phyloP scores from a whole-genome alignment of 2,888 invertebrate species.

The Drosophila acutilabella region DNA sequence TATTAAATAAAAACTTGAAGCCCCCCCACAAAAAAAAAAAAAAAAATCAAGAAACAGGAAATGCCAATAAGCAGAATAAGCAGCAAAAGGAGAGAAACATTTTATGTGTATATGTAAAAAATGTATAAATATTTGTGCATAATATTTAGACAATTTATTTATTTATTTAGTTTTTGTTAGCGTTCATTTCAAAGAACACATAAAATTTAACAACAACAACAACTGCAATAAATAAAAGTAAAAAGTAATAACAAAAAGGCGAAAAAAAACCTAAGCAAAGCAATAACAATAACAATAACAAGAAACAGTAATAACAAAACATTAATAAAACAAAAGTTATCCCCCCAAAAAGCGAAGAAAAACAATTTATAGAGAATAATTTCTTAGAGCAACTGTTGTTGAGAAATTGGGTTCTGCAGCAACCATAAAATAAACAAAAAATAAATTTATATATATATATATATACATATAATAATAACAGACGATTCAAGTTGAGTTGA shows the following conservation, averaged over 20 bases:
- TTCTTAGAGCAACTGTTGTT: slow-evolving; percentile 33
- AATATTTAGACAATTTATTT: slow-evolving; percentile 47
- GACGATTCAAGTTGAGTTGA: slow-evolving; percentile 32
- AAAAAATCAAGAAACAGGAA: slow-evolving; percentile 42
- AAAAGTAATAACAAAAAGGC: slow-evolving; percentile 61
- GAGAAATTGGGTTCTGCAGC: slow-evolving; percentile 9
- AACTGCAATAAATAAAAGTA: slow-evolving; percentile 68
- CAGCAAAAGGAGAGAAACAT: slow-evolving; percentile 15
- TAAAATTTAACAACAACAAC: slow-evolving; percentile 61
- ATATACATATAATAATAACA: slow-evolving; percentile 16
- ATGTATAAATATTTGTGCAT: slow-evolving; percentile 45
- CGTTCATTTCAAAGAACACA: slow-evolving; percentile 59
- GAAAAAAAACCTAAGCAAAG: slow-evolving; percentile 19
- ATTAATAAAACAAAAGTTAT: slow-evolving; percentile 63
- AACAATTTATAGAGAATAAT: slow-evolving; percentile 25
- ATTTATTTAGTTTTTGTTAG: slow-evolving; percentile 52
- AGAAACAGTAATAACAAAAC: slow-evolving; percentile 38
- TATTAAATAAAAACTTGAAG: slow-evolving; percentile 26
- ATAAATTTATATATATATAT: slow-evolving; percentile 1
- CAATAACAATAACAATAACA: slow-evolving; percentile 25
- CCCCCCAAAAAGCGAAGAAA: slow-evolving; percentile 26
- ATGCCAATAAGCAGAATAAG: slow-evolving; percentile 33
- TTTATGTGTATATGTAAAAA: no score
- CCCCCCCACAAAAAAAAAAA: neutral
- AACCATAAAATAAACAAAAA: slow-evolving; percentile 41